A percentile compares a stretch with the other conserved stretches of the same genome.
These are phyloP conservation scores for Corythornis cristatus DNA, from an alignment of 2,113 vertebrate species.

Conservation along the genomic window DNA sequence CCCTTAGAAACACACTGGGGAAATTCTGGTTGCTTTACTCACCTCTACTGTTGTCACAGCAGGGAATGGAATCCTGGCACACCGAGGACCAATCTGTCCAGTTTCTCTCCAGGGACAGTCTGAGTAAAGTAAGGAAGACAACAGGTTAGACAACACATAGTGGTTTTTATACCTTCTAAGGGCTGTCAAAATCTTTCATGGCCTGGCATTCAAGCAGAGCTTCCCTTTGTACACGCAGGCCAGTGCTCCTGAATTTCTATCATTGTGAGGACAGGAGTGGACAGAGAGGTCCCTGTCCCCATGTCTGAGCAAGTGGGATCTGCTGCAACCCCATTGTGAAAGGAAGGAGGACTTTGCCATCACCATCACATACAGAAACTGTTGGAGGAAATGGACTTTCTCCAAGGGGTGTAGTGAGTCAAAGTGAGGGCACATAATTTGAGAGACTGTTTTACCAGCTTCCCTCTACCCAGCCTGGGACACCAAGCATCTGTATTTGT, in stretches of 20 bases:
- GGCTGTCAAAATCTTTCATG: not conserved
- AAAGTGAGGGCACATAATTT: not conserved
- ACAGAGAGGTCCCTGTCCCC: not conserved
- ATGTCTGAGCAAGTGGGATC: not conserved
- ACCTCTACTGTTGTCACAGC: not conserved
- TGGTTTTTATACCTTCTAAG: not conserved
- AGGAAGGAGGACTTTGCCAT: not conserved
- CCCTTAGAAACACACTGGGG: not conserved
- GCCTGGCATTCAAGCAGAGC: not conserved
- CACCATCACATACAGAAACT: not conserved
- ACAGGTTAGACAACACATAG: not conserved
- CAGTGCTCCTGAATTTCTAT: not conserved
- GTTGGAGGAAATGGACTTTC: not conserved
- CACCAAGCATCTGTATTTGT: not conserved
- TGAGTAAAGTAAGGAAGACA: not conserved
- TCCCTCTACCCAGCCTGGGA: not conserved
- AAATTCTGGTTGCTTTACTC: not conserved
- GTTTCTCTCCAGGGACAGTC: not conserved
- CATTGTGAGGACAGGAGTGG: not conserved
- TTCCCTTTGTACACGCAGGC: not conserved
- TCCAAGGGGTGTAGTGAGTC: not conserved
- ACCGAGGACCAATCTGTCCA: not conserved
- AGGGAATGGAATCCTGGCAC: not conserved
- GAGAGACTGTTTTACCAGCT: not conserved
- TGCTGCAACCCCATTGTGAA: fast-evolving